A percentile compares a stretch with the other conserved stretches of the same genome.
phyloP scores from a whole-genome alignment of 2,888 invertebrate genomes.

The Ypsolopha sequella region DNA sequence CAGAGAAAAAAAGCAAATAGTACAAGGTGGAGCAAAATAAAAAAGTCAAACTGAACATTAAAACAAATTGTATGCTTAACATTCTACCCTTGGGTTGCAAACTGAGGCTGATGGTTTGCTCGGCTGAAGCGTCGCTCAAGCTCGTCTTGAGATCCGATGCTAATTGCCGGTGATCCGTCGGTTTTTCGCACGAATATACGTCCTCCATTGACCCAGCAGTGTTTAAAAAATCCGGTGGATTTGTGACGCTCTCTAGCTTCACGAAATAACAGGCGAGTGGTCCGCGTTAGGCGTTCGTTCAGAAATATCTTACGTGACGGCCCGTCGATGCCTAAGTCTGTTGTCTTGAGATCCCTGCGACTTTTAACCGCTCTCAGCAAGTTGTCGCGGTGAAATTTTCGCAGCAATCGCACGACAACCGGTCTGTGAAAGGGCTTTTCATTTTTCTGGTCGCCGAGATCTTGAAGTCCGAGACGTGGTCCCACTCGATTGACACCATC shows the following conservation, averaged over 20 bases:
- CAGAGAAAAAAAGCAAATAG: too few relatives aligned
- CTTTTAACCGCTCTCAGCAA: background rate
- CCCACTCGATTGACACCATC: background rate
- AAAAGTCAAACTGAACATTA: too few relatives aligned
- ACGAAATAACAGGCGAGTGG: background rate
- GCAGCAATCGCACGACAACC: background rate
- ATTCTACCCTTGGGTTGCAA: too few relatives aligned
- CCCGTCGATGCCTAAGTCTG: background rate
- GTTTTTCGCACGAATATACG: too few relatives aligned
- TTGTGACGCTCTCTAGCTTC: background rate
- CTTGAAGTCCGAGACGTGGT: background rate
- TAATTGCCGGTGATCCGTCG: too few relatives aligned
- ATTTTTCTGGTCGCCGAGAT: background rate
- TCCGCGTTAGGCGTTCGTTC: background rate
- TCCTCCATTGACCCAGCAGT: too few relatives aligned
- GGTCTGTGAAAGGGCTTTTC: background rate
- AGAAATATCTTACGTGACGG: background rate
- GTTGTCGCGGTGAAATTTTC: background rate
- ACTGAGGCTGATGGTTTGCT: too few relatives aligned
- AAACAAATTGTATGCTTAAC: too few relatives aligned
- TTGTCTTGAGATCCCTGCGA: background rate
- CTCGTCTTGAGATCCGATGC: too few relatives aligned
- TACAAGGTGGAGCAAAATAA: too few relatives aligned
- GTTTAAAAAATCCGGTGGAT: too few relatives aligned
- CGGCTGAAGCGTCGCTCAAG: too few relatives aligned